A percentile compares a stretch with the other conserved stretches of the same genome.
Conservation (phyloP, 92 coral and sea anemone species). For the Anthopleura xanthogrammica region DNA sequence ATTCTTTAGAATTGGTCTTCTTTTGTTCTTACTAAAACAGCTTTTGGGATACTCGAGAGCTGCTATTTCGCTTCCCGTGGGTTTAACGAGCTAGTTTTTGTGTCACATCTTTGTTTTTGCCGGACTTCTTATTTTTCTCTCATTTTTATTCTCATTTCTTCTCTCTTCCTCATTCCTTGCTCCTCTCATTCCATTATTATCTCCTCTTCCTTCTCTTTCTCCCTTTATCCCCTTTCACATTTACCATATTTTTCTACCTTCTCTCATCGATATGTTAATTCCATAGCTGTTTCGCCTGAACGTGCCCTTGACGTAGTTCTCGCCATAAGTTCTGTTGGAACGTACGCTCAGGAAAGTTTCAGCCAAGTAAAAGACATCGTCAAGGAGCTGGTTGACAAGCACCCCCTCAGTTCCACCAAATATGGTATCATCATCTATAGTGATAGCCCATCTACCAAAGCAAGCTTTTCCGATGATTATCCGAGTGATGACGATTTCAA, state of each 20-base stretch:
- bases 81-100: no score
- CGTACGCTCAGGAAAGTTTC: constrained; percentile 36
- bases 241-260: no score
- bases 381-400: constrained; percentile 34
- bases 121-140: no score
- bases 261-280: background rate
- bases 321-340: constrained; percentile 45
- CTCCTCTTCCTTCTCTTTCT: background rate
- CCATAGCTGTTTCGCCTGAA: constrained; percentile 20
- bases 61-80: no score
- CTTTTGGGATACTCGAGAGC: no score
- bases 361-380: constrained; percentile 36
- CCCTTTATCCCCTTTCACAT: background rate
- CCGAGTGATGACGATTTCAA: constrained; percentile 52
- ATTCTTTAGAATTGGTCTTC: no score
- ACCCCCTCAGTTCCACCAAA: constrained; percentile 42
- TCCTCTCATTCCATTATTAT: no score
- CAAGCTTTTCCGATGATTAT: constrained; percentile 46
- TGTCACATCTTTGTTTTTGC: no score
- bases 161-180: no score
- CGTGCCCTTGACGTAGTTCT: constrained; percentile 41
- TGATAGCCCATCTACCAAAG: constrained; percentile 35
- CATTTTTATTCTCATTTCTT: no score
- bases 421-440: constrained; percentile 59
- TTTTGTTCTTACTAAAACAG: no score